Evolutionary conservation across 2,797 vertebrate species (phyloP), one percentile per base, ranked within the genome.

Genomic region (Pangasius krempfi): DNA sequence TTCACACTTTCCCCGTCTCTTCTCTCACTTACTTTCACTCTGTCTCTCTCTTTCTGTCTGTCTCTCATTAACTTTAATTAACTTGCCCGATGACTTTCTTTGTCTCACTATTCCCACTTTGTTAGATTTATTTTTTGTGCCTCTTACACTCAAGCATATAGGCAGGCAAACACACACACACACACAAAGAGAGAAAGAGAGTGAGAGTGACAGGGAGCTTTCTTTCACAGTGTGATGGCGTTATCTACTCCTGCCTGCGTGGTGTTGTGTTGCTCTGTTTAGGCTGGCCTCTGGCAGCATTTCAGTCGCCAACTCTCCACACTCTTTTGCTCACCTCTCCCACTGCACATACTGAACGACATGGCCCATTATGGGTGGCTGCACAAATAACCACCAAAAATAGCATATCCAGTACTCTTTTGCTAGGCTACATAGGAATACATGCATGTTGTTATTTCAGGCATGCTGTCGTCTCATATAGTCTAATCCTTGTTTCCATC

Each of bases 1-100:
- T 56, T 86, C 76, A 75, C 88, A 91, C 83, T 58, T 40, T 80
- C 79, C 80, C 84, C 88, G 70, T 86, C 44, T 13, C 30, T 64
- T 66, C 47, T 87, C 80, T 33, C 56, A 47, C 14, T 83, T 27
- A 4, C 85, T 68, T 16, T 40, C 20, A 1, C 33, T 52, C 60
- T 82, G 56, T 75, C 37, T n/a, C 56, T 60, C 33, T n/a, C 25
- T 73, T 22, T 27, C 72, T 75, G 9, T n/a, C 73, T n/a, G 25
- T 52, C 40, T 73, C 40, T 50, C 25, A 40, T 70, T 68, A 37
- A 54, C 68, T 88, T 50, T 50, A 73, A 73, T 75, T 84, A 88
- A 27, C 37, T 64, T 60, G n/a, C 60, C 52, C 58, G 37, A 25
- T 76, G 80, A 40, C 18, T 73, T 56, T 76, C 47, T 88, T 88